phyloP scores from a whole-genome alignment of 2,797 vertebrate species.

The Coreius guichenoti region DNA sequence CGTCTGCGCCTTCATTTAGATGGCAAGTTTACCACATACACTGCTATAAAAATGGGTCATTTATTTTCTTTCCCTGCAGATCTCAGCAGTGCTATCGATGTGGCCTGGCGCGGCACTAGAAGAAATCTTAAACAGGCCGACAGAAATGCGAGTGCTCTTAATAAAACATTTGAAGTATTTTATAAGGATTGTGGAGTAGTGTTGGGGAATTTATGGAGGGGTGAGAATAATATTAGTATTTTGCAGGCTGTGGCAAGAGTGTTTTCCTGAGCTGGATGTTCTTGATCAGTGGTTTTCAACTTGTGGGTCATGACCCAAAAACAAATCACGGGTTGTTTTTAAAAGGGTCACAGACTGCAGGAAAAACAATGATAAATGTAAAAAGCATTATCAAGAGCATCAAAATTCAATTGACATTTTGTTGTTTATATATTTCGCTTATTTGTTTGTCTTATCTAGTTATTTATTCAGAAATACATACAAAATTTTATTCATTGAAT shows the following conservation, averaged over 20 bases:
- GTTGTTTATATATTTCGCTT: neutral
- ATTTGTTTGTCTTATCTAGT: neutral
- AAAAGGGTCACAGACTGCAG: neutral
- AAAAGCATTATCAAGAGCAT: neutral
- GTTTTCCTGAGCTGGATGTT: conserved; percentile 3
- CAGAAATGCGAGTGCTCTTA: conserved; percentile 46
- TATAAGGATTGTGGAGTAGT: conserved; percentile 29
- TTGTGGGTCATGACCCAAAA: conserved; percentile 13
- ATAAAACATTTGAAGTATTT: conserved; percentile 47
- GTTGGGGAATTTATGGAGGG: conserved; percentile 34
- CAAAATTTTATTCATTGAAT: neutral
- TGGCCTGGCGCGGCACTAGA: conserved; percentile 30
- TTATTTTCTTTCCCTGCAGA: conserved; percentile 60
- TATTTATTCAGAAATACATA: neutral
- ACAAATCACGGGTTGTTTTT: neutral
- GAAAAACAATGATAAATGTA: neutral
- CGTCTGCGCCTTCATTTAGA: conserved; percentile 50
- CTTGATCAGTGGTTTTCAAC: neutral
- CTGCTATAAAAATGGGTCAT: conserved; percentile 65
- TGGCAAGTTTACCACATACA: conserved; percentile 60
- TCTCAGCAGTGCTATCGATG: conserved; percentile 52
- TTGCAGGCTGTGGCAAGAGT: neutral
- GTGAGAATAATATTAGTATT: conserved; percentile 49
- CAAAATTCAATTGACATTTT: neutral
- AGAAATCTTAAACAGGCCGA: conserved; percentile 53